Percentiles rank a stretch among this genome's conserved stretches.
Conservation (phyloP, 2,113 vertebrate genomes). For the Amblyornis subalaris region DNA sequence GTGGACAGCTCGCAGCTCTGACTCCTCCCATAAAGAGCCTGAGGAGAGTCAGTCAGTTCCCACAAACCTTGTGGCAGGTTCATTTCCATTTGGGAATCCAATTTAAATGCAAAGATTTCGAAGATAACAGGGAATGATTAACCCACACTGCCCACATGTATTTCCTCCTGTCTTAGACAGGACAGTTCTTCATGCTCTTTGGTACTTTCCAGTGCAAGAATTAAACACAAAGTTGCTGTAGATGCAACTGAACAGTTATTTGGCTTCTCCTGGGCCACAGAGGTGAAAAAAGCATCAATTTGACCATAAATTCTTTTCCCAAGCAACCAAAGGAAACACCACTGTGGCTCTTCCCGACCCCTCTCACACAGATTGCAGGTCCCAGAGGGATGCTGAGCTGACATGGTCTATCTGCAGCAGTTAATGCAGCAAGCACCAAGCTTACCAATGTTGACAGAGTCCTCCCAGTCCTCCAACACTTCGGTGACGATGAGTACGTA, state of each 20-base stretch:
- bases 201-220: not conserved
- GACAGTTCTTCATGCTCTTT: not conserved
- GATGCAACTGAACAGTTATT: not conserved
- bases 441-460: constrained; percentile 96
- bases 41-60: not conserved
- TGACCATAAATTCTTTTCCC: not conserved
- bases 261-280: not conserved
- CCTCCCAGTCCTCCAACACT: constrained; percentile 97
- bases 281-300: not conserved
- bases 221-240: not conserved
- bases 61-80: not conserved
- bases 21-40: not conserved
- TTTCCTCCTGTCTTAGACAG: not conserved
- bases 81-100: not conserved
- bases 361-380: not conserved
- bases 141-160: not conserved
- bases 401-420: not conserved
- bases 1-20: not conserved
- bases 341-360: accelerated
- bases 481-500: constrained; percentile 96
- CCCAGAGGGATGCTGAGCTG: not conserved
- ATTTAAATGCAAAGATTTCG: not conserved
- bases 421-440: not conserved
- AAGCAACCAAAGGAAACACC: not conserved
- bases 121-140: not conserved